Base-by-base conservation (phyloP, 2,888 invertebrate genomes). In the Noctua fimbriata region DNA sequence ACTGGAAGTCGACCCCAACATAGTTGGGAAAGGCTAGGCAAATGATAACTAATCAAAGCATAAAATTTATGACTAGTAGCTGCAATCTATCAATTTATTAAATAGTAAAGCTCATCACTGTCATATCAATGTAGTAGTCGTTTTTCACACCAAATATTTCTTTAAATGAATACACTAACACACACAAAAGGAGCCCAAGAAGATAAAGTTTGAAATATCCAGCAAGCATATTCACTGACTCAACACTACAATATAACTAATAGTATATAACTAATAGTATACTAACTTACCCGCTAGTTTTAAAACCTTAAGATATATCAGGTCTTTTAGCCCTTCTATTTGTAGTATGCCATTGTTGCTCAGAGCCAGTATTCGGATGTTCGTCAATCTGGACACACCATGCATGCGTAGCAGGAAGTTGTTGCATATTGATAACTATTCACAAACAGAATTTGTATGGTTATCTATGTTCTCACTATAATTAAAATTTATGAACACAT, bases 381-480 rank as follows among this genome's bases (percentile, higher is more conserved):
- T 98, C 86, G 98, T 98, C 82, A 99, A 96, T 74, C 98, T 97
- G 83, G 98, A 98, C 52, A 99, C 98, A 78, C 98, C 98, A 93
- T 98, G 98, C 99, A 99, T 99, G 78, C 99, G 98, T 67, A 98
- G 96, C 74, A 99, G 95, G 92, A 98, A 98, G 95, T 99, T 99
- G 93, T 98, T 98, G 92, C 98, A 98, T 92, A 98, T 97, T 79
- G 99, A 99, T 72, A 99, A 96, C 99, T 99, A 79, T 24, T 72
- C 94, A 96, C 97, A 92, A 87, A 87, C 49, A 85, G 69, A 75
- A 70, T 58, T 12, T 69, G 0, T 32, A 49, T 65, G 28, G 52
- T 63, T 65, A 83, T 14, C 16, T 66, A 55, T 55, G 36, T 18
- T 73, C 18, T 32, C 28, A 41, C 65, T 72, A 47, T 65, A 52